These are phyloP conservation scores for Pyrocephalus nanus DNA, from an alignment of 2,797 vertebrate species.

Conservation along the genomic window DNA sequence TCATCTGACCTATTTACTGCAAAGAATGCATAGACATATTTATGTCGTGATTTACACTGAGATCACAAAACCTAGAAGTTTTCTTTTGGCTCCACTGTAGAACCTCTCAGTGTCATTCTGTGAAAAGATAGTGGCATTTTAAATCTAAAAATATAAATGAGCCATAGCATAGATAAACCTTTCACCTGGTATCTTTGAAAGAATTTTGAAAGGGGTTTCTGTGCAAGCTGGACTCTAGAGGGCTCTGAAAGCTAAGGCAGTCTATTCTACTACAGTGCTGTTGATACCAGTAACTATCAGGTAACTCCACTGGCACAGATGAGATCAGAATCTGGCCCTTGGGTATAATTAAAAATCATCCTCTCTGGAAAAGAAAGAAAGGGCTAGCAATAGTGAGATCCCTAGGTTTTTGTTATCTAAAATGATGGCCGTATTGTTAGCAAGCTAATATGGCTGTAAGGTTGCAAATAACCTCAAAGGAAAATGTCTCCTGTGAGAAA, in stretches of 20 bases:
- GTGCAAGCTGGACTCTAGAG: not conserved
- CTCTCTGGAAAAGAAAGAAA: not conserved
- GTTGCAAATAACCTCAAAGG: not conserved
- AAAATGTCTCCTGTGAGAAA: not conserved
- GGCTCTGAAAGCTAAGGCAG: not conserved
- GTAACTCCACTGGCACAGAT: not conserved
- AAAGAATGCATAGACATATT: constrained; percentile 9
- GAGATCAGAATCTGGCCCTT: not conserved
- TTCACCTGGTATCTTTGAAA: not conserved
- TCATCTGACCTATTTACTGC: not conserved
- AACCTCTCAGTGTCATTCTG: not conserved
- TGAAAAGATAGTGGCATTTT: not conserved
- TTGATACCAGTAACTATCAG: not conserved
- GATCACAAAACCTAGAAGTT: not conserved
- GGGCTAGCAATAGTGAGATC: not conserved
- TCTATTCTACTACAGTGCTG: not conserved
- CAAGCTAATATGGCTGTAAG: not conserved
- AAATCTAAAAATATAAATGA: constrained; percentile 25
- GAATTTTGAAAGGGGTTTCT: not conserved
- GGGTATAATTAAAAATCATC: not conserved
- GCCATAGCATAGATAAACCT: not conserved
- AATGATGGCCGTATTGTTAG: not conserved
- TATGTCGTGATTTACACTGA: constrained; percentile 34
- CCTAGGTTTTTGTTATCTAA: not conserved
- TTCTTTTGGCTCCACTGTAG: constrained; percentile 3